These are phyloP conservation scores for Oryzias sinensis DNA, from an alignment of 2,797 vertebrate genomes.

Conservation along the genomic window DNA sequence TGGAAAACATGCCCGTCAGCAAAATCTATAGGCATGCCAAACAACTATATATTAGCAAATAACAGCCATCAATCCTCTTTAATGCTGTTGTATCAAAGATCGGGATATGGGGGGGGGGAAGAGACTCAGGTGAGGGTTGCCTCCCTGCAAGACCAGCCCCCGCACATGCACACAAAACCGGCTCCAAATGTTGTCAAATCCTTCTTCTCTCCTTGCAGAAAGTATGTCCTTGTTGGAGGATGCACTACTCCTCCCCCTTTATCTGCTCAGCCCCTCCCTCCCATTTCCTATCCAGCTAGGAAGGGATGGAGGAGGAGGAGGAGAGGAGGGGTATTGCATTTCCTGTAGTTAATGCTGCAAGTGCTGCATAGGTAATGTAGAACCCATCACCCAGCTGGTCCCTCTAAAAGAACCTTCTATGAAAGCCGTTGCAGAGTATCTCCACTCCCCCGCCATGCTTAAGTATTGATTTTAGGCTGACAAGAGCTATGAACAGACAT, in stretches of 20 bases:
- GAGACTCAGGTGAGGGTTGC: slow-evolving; percentile 39
- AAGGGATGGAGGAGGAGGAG: slow-evolving; percentile 17
- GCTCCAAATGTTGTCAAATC: slow-evolving; percentile 45
- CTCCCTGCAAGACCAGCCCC: slow-evolving; percentile 4
- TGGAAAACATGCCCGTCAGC: slow-evolving; percentile 22
- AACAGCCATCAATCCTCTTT: slow-evolving; percentile 46
- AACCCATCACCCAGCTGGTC: slow-evolving; percentile 40
- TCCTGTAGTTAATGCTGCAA: slow-evolving; percentile 48
- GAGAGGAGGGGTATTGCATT: slow-evolving; percentile 46
- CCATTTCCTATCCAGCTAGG: slow-evolving; percentile 11
- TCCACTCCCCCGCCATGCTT: slow-evolving; percentile 16
- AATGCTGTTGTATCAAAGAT: slow-evolving; percentile 43
- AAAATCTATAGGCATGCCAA: slow-evolving; percentile 39
- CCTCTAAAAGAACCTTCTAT: slow-evolving; percentile 21
- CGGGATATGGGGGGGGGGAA: slow-evolving; percentile 14
- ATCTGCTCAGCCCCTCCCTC: slow-evolving; percentile 19
- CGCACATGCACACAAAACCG: neutral
- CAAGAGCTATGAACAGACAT: slow-evolving; percentile 29
- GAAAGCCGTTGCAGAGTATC: neutral
- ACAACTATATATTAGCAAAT: slow-evolving; percentile 53
- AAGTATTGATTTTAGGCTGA: slow-evolving; percentile 52
- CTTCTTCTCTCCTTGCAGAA: slow-evolving; percentile 15
- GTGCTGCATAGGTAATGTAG: slow-evolving; percentile 53
- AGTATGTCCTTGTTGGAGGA: slow-evolving; percentile 55
- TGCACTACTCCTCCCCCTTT: slow-evolving; percentile 27